These are phyloP conservation scores for Tautogolabrus adspersus DNA, from an alignment of 2,113 vertebrate genomes.

Conservation along the genomic window DNA sequence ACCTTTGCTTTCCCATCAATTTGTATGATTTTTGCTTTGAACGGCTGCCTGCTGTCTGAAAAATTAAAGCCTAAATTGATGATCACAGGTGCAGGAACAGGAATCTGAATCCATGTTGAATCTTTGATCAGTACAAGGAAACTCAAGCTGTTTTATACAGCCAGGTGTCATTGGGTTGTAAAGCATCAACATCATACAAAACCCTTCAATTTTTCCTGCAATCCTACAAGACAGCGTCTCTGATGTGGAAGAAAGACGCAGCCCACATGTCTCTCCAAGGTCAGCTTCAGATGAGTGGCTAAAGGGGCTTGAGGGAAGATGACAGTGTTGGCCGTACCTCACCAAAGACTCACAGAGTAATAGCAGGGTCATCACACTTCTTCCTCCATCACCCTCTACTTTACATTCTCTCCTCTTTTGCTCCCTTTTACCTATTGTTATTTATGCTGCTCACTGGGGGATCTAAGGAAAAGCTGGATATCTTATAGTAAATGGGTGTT, in stretches of 20 bases:
- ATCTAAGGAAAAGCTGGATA: not conserved
- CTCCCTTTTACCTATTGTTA: not conserved
- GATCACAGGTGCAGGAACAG: not conserved
- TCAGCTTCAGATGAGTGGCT: slow-evolving; percentile 68
- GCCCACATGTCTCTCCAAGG: slow-evolving; percentile 60
- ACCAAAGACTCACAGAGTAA: slow-evolving; percentile 60
- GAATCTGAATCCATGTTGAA: slow-evolving; percentile 6
- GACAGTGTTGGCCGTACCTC: slow-evolving; percentile 43
- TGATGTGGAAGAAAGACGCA: slow-evolving; percentile 63
- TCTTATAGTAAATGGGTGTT: not conserved
- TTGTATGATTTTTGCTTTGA: slow-evolving; percentile 11
- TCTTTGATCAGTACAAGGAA: not conserved
- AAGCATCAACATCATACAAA: slow-evolving; percentile 42
- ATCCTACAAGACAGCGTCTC: slow-evolving; percentile 30
- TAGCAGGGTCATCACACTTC: slow-evolving; percentile 41
- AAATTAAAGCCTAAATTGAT: slow-evolving; percentile 4
- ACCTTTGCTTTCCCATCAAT: slow-evolving; percentile 22
- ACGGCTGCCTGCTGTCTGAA: slow-evolving; percentile 1
- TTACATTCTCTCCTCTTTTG: slow-evolving; percentile 2
- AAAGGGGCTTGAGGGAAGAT: slow-evolving; percentile 62
- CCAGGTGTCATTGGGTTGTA: slow-evolving; percentile 21
- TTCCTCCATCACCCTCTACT: slow-evolving; percentile 20
- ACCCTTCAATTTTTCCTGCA: slow-evolving; percentile 11
- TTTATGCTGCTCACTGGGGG: not conserved
- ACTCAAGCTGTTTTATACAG: slow-evolving; percentile 2